phyloP scores from a whole-genome alignment of 2,888 invertebrate species.

The Iphiclides podalirius region DNA sequence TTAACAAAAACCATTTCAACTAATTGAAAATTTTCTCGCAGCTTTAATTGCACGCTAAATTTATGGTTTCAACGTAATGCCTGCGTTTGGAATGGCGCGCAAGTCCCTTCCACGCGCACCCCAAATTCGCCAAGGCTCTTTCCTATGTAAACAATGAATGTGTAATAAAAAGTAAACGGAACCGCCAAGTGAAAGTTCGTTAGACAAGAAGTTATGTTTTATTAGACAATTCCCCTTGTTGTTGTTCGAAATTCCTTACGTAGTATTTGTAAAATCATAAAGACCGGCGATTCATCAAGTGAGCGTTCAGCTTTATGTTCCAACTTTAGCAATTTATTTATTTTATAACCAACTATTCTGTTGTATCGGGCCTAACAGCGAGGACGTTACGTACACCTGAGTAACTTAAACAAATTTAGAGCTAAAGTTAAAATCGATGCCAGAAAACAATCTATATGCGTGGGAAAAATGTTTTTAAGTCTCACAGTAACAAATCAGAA shows the following conservation, averaged over 20 bases:
- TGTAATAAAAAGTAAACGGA: constrained; percentile 14
- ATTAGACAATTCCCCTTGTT: constrained; percentile 12
- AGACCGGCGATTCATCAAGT: constrained; percentile 2
- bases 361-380: neutral
- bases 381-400: neutral
- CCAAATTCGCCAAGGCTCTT: neutral
- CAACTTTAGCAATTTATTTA: constrained; percentile 10
- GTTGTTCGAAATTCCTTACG: constrained; percentile 1
- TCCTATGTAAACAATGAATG: constrained; percentile 12
- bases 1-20: too few species aligned
- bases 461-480: too few species aligned
- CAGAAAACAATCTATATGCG: neutral
- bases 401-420: constrained; percentile 2
- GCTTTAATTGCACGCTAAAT: too few species aligned
- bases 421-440: constrained; percentile 1
- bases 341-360: constrained; percentile 5
- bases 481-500: too few species aligned
- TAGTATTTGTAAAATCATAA: neutral
- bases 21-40: too few species aligned
- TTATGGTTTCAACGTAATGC: too few species aligned
- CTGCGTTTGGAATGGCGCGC: too few species aligned
- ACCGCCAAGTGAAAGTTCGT: neutral
- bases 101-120: neutral
- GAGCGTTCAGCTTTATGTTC: constrained; percentile 1
- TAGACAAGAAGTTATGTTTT: constrained; percentile 3